Conservation (phyloP, 2,113 vertebrate genomes). For the Mesocricetus auratus region DNA sequence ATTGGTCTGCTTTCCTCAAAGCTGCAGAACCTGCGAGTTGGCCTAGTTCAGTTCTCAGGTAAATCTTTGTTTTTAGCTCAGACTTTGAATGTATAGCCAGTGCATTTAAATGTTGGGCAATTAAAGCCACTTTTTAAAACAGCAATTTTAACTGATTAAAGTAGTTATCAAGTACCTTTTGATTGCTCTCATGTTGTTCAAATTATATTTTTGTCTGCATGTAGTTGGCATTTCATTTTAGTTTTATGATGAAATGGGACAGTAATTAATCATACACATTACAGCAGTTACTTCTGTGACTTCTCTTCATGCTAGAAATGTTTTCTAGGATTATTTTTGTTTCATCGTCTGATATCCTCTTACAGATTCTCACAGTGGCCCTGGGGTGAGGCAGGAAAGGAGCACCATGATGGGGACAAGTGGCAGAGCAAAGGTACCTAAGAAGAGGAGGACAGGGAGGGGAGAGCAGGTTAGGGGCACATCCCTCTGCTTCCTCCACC, state of each 20-base stretch:
- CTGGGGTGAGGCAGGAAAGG: background rate
- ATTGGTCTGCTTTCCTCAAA: slow-evolving; percentile 21
- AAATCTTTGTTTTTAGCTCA: background rate
- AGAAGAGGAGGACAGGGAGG: background rate
- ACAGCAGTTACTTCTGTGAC: background rate
- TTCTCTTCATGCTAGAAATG: slow-evolving; percentile 13
- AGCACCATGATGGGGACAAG: background rate
- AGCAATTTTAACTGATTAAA: slow-evolving; percentile 47
- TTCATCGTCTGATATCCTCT: background rate
- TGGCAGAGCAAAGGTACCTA: background rate
- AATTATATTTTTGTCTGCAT: slow-evolving; percentile 34
- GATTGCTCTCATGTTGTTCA: background rate
- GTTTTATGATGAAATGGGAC: slow-evolving; percentile 6
- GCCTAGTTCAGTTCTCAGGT: background rate
- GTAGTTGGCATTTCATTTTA: background rate
- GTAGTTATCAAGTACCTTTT: slow-evolving; percentile 1
- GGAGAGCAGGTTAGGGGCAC: background rate
- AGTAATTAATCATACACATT: background rate
- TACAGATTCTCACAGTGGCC: slow-evolving; percentile 12
- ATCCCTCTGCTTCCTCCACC: background rate
- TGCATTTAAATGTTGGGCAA: slow-evolving; percentile 33
- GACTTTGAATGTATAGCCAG: background rate
- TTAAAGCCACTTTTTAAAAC: slow-evolving; percentile 8
- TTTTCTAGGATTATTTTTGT: slow-evolving; percentile 2
- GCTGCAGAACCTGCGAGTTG: slow-evolving; percentile 28